Conservation (phyloP, 1,140 invertebrate species). For the Oedothorax gibbosus region DNA sequence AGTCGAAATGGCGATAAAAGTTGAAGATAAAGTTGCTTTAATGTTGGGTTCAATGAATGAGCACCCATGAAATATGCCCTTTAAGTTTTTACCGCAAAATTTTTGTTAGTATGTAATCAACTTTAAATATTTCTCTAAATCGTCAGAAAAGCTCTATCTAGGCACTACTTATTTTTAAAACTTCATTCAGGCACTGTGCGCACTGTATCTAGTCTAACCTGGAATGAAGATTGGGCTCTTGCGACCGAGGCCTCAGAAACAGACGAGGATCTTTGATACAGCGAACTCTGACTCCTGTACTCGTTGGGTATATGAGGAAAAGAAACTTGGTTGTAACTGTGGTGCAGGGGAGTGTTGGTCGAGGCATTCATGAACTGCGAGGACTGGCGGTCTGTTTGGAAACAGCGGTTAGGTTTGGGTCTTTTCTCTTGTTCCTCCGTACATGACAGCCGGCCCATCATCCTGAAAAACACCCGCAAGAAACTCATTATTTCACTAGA, state of each 20-base stretch:
- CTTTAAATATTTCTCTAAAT: neutral
- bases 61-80: too few species aligned
- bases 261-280: neutral
- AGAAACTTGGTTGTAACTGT: neutral
- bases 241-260: slow-evolving; percentile 12
- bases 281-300: neutral
- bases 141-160: neutral
- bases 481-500: too few species aligned
- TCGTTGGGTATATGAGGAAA: slow-evolving; percentile 27
- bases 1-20: too few species aligned
- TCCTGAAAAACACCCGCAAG: slow-evolving; percentile 8
- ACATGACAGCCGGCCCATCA: slow-evolving; percentile 49
- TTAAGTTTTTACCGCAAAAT: neutral
- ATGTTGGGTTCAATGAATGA: too few species aligned
- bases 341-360: slow-evolving; percentile 22
- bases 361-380: slow-evolving; percentile 20
- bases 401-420: neutral
- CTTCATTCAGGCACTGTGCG: neutral
- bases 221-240: slow-evolving; percentile 38
- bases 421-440: slow-evolving; percentile 41
- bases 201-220: slow-evolving; percentile 1
- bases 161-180: neutral
- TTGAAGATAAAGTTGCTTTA: too few species aligned
- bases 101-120: neutral
- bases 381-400: neutral